Conservation (phyloP, 92 coral and sea anemone genomes). For the Paramuricea clavata region DNA sequence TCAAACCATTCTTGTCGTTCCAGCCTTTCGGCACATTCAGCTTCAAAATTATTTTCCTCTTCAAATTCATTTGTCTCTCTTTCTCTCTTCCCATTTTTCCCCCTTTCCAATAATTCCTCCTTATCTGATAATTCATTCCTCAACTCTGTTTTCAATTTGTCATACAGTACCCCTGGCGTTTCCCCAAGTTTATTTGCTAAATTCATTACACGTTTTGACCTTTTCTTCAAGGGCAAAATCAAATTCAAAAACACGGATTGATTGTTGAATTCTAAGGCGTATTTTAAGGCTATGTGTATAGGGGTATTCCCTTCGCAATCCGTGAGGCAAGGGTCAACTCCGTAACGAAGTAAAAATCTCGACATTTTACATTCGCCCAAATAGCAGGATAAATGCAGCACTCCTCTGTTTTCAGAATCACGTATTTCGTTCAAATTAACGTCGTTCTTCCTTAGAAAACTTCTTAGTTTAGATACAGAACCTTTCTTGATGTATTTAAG, state of each 20-base stretch:
- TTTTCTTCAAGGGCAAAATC: conserved; percentile 71
- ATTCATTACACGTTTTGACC: conserved; percentile 63
- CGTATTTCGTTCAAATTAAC: conserved; percentile 66
- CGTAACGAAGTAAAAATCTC: conserved; percentile 73
- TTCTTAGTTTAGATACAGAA: conserved; percentile 77
- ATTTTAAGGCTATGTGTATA: conserved; percentile 83
- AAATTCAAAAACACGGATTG: conserved; percentile 66
- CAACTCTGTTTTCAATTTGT: conserved; percentile 56
- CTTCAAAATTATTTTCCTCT: conserved; percentile 34
- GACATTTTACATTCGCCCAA: conserved; percentile 85
- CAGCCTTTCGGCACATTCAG: conserved; percentile 29
- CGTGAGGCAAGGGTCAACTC: conserved; percentile 70
- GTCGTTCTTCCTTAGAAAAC: conserved; percentile 72
- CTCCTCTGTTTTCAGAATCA: conserved; percentile 73
- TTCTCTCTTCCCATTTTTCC: conserved; percentile 44
- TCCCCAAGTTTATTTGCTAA: conserved; percentile 67
- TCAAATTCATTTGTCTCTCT: conserved; percentile 59
- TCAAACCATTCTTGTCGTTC: conserved; percentile 83
- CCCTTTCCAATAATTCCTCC: conserved; percentile 11
- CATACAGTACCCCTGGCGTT: conserved; percentile 68
- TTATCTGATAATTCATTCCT: conserved; percentile 34
- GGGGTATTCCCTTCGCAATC: conserved; percentile 85
- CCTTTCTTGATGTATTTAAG: conserved; percentile 83
- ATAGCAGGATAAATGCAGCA: conserved; percentile 84
- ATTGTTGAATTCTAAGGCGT: conserved; percentile 70